Percentiles rank a stretch among this genome's conserved stretches.
phyloP scores from a whole-genome alignment of 2,888 invertebrate species.

The Empis livida region DNA sequence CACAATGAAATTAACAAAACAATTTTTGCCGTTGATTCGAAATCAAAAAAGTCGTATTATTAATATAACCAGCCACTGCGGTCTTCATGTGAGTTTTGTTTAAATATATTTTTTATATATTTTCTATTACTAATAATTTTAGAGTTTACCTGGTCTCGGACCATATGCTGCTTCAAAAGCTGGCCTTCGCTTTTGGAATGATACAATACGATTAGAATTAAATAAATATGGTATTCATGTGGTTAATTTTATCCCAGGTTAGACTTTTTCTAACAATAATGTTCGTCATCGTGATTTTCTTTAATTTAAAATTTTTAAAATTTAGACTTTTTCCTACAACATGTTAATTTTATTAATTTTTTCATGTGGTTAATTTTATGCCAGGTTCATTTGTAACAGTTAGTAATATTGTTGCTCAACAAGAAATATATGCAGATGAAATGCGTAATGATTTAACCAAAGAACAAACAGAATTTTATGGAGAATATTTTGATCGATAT shows the following conservation, averaged over 20 bases:
- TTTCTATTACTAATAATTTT: background rate
- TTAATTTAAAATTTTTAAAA: no score
- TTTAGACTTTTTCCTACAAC: no score
- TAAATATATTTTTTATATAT: background rate
- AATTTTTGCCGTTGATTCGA: slow-evolving; percentile 58
- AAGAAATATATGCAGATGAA: slow-evolving; percentile 43
- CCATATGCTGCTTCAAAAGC: slow-evolving; percentile 75
- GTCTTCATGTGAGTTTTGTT: slow-evolving; percentile 38
- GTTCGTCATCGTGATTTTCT: no score
- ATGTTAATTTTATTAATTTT: no score
- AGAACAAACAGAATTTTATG: slow-evolving; percentile 51
- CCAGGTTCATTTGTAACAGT: slow-evolving; percentile 63
- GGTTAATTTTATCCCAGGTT: slow-evolving; percentile 65
- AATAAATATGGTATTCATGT: slow-evolving; percentile 56
- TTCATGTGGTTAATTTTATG: slow-evolving; percentile 58
- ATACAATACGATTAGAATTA: slow-evolving; percentile 60
- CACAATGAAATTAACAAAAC: slow-evolving; percentile 58
- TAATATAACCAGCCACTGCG: slow-evolving; percentile 75
- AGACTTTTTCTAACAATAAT: no score
- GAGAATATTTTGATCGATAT: slow-evolving; percentile 50
- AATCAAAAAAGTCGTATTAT: slow-evolving; percentile 50
- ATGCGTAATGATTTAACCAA: slow-evolving; percentile 51
- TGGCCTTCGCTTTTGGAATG: slow-evolving; percentile 59
- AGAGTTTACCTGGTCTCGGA: slow-evolving; percentile 52
- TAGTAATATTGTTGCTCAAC: slow-evolving; percentile 55